Evolutionary conservation across 2,113 vertebrate genomes (phyloP).

Genomic region (Malurus alboscapulatus): DNA sequence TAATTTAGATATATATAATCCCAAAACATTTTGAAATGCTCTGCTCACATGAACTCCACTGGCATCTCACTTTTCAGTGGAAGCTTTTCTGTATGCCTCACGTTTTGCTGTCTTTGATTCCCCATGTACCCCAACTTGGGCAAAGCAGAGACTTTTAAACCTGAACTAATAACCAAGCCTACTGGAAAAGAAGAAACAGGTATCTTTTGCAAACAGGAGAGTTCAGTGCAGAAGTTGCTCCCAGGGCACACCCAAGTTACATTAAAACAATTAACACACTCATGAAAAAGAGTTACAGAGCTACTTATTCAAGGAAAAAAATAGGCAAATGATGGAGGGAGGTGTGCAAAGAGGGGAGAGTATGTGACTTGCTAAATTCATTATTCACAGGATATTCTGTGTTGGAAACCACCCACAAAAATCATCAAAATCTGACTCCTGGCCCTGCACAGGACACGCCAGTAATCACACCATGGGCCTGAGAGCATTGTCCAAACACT

Average conservation of each 20-base stretch:
- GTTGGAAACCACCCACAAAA: neutral
- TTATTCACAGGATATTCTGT: neutral
- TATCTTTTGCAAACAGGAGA: neutral
- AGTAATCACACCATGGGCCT: neutral
- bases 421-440: neutral
- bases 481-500: neutral
- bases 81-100: neutral
- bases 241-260: neutral
- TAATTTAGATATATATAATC: neutral
- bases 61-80: neutral
- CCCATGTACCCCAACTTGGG: neutral
- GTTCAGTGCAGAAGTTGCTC: neutral
- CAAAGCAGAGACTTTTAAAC: neutral
- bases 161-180: neutral
- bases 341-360: neutral
- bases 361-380: neutral
- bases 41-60: neutral
- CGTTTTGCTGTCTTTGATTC: neutral
- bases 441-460: neutral
- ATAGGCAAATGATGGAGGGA: neutral
- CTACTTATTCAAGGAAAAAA: neutral
- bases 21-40: neutral
- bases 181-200: neutral
- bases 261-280: neutral
- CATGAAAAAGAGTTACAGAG: neutral